phyloP scores from a whole-genome alignment of 2,888 invertebrate genomes.

The Cynaeus angustus region DNA sequence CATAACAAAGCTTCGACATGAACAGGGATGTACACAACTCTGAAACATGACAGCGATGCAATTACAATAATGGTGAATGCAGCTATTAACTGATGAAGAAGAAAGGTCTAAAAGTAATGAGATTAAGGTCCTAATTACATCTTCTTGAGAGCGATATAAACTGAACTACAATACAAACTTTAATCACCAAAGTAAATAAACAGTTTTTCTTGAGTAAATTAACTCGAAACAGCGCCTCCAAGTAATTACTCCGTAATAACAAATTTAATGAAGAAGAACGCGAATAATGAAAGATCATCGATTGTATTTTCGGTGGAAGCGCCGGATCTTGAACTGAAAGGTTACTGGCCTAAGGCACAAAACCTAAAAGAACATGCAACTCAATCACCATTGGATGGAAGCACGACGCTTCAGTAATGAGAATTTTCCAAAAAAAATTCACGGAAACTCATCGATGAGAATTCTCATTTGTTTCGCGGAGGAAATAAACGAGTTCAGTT shows the following conservation, averaged over 20 bases:
- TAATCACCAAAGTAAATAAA: constrained; percentile 42
- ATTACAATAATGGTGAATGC: constrained; percentile 12
- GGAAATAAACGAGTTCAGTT: constrained; percentile 24
- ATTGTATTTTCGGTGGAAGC: constrained; percentile 37
- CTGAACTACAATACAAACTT: constrained; percentile 36
- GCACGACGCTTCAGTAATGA: constrained; percentile 26
- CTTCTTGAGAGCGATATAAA: constrained; percentile 33
- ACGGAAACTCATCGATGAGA: constrained; percentile 10
- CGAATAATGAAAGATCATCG: constrained; percentile 4
- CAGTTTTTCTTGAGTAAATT: constrained; percentile 37
- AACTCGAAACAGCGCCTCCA: constrained; percentile 15
- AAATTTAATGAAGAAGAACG: constrained; percentile 41
- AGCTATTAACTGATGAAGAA: constrained; percentile 12
- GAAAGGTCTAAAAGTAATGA: constrained; percentile 16
- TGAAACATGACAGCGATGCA: constrained; percentile 1
- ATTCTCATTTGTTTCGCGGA: constrained; percentile 30
- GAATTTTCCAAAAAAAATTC: constrained; percentile 20
- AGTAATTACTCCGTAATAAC: constrained; percentile 45
- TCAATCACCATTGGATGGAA: constrained; percentile 26
- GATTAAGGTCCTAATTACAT: constrained; percentile 29
- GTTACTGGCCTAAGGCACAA: not conserved
- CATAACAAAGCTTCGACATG: constrained; percentile 7
- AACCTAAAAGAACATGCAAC: constrained; percentile 31
- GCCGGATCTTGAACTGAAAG: constrained; percentile 23
- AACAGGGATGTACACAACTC: not conserved